Conservation (phyloP, 64 coral and sea anemone genomes). For the Trachythela sp. region DNA sequence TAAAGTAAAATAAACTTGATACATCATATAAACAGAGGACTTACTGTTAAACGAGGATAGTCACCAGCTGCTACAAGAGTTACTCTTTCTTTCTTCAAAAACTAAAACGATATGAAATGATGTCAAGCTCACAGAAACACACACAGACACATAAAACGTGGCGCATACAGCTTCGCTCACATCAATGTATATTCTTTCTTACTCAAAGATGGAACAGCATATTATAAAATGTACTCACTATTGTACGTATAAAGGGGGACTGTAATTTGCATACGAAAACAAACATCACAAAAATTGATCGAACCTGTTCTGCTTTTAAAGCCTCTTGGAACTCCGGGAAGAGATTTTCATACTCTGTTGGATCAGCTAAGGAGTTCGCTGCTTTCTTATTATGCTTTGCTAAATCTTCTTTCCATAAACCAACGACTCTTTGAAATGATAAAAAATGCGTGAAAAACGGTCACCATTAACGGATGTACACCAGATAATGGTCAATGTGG, state of each 20-base stretch:
- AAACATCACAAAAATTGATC: neutral
- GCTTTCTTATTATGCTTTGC: constrained; percentile 1
- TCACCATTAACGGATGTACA: neutral
- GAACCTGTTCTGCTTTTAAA: constrained; percentile 72
- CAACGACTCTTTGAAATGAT: neutral
- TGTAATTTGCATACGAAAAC: no score
- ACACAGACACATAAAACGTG: neutral
- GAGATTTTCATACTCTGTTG: constrained; percentile 17
- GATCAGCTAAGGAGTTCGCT: neutral
- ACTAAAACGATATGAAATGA: constrained; percentile 41
- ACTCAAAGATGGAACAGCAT: no score
- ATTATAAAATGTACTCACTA: no score
- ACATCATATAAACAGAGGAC: no score
- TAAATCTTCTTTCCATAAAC: neutral
- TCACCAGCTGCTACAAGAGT: constrained; percentile 62
- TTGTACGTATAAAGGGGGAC: neutral
- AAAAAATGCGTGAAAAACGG: neutral
- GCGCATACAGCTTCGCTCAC: neutral
- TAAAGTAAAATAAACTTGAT: no score
- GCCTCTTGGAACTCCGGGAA: constrained; percentile 64
- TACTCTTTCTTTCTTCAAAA: constrained; percentile 66
- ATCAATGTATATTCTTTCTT: no score
- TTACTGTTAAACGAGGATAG: constrained; percentile 69
- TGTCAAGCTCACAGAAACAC: neutral
- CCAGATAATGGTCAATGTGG: neutral